Evolutionary conservation across 2,113 vertebrate species (phyloP).

Genomic region (Hystrix cristata): DNA sequence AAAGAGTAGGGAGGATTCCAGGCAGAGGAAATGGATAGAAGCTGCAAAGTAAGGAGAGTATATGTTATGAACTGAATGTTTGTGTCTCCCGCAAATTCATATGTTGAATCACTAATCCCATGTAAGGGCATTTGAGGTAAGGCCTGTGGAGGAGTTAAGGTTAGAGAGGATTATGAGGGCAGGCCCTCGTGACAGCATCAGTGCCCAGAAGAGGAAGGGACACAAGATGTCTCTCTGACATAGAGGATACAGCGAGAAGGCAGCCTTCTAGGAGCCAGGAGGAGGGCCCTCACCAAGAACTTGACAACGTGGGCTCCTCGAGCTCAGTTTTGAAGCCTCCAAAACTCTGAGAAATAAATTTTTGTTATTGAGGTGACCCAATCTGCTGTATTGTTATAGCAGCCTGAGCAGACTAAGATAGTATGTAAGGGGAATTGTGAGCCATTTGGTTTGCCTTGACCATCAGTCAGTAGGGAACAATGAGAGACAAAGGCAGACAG

Average conservation of each 20-base stretch:
- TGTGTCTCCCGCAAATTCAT: background rate
- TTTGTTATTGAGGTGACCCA: background rate
- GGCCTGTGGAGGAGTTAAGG: background rate
- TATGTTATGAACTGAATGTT: background rate
- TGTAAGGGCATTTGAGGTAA: background rate
- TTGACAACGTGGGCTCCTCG: background rate
- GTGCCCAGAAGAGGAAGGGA: background rate
- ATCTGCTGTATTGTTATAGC: background rate
- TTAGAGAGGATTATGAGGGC: background rate
- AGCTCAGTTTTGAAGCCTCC: background rate
- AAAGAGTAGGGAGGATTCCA: background rate
- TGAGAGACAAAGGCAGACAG: background rate
- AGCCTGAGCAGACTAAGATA: background rate
- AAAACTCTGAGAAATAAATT: background rate
- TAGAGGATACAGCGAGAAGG: background rate
- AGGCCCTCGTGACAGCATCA: background rate
- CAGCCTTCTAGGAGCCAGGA: background rate
- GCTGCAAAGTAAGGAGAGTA: background rate
- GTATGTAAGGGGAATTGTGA: background rate
- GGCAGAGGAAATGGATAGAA: background rate
- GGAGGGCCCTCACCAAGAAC: background rate
- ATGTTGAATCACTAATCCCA: background rate
- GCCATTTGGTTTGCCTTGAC: background rate
- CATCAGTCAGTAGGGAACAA: background rate
- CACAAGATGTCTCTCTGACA: background rate